These are phyloP conservation scores for Ceratina calcarata DNA, from an alignment of 1,140 invertebrate species.

Conservation along the genomic window DNA sequence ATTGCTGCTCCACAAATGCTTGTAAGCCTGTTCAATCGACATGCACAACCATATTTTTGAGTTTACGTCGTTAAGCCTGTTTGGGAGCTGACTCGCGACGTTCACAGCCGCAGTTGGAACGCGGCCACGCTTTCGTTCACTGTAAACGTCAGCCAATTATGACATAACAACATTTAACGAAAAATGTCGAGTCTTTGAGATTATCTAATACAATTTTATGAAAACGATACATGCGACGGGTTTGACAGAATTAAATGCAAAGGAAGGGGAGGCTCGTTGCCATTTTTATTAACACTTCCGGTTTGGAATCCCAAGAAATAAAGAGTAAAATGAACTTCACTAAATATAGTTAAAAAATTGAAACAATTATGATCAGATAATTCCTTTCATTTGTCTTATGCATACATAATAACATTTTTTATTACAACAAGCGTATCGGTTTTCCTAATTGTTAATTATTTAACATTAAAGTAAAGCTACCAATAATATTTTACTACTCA, in stretches of 20 bases:
- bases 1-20: not conserved
- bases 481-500: too few species aligned
- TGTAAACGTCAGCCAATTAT: not conserved
- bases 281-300: not conserved
- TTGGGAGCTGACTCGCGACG: not conserved
- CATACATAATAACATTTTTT: too few species aligned
- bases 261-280: not conserved
- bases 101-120: conserved; percentile 13
- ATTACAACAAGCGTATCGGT: too few species aligned
- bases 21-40: too few species aligned
- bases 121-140: not conserved
- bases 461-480: too few species aligned
- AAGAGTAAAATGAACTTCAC: not conserved
- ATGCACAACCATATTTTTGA: too few species aligned
- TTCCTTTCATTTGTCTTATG: too few species aligned
- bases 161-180: conserved; percentile 8
- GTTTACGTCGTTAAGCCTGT: too few species aligned
- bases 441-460: too few species aligned
- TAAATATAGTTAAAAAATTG: not conserved
- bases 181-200: not conserved
- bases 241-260: conserved; percentile 18
- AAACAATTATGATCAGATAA: too few species aligned
- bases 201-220: not conserved
- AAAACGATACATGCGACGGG: not conserved
- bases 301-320: too few species aligned